phyloP scores from a whole-genome alignment of 53 echinoderm and acorn worm species.

The Henricia sp. region DNA sequence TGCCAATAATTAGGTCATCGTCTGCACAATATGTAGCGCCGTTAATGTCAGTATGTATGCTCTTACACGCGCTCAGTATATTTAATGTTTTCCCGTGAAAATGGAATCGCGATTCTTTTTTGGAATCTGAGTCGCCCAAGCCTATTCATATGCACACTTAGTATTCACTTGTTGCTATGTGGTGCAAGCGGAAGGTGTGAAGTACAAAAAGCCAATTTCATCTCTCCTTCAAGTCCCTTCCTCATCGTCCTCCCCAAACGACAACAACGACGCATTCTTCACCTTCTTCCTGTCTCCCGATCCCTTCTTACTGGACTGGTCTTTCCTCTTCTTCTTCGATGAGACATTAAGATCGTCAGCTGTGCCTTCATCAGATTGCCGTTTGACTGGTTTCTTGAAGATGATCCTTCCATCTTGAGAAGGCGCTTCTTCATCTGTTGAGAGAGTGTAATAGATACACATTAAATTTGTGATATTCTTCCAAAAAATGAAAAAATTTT shows the following conservation, averaged over 20 bases:
- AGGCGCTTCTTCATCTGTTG: conserved; percentile 13
- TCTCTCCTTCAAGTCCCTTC: conserved; percentile 21
- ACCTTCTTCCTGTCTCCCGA: conserved; percentile 67
- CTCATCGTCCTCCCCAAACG: conserved; percentile 91
- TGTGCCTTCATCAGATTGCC: conserved; percentile 57
- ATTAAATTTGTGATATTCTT: not conserved
- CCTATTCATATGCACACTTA: too few species aligned
- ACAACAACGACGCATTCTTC: conserved; percentile 86
- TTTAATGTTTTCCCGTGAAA: too few species aligned
- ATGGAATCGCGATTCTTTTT: too few species aligned
- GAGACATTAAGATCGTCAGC: conserved; percentile 71
- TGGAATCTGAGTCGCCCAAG: too few species aligned
- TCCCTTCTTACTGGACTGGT: conserved; percentile 58
- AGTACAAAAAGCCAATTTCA: not conserved
- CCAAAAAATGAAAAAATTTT: too few species aligned
- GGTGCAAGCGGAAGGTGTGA: too few species aligned
- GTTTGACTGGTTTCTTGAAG: conserved; percentile 89
- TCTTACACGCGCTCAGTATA: too few species aligned
- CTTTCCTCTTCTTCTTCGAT: conserved; percentile 79
- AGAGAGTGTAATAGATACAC: not conserved
- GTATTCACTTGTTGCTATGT: too few species aligned
- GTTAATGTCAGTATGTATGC: too few species aligned
- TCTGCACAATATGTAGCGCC: too few species aligned
- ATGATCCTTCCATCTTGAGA: conserved; percentile 73
- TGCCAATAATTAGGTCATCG: too few species aligned